Conservation (phyloP, 2,888 invertebrate genomes). For the Temnothorax ravouxi region DNA sequence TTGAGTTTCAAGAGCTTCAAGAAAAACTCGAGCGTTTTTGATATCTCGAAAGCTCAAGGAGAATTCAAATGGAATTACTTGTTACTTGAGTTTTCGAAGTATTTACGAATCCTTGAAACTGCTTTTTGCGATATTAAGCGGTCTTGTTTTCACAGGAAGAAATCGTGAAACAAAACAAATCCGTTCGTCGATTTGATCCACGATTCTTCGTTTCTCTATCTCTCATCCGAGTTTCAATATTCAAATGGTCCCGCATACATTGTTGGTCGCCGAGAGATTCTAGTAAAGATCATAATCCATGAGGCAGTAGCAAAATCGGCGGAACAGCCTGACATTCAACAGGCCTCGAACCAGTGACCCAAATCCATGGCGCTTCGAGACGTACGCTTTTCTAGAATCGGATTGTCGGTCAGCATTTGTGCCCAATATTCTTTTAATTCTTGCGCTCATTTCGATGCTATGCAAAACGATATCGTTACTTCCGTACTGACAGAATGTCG, state of each 20-base stretch:
- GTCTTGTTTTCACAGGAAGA: background rate
- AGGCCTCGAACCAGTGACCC: slow-evolving; percentile 80
- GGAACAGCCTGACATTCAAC: slow-evolving; percentile 74
- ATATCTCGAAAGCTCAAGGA: background rate
- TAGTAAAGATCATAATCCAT: slow-evolving; percentile 40
- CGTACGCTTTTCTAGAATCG: slow-evolving; percentile 67
- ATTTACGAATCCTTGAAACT: slow-evolving; percentile 24
- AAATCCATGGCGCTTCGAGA: slow-evolving; percentile 72
- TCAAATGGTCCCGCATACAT: slow-evolving; percentile 10
- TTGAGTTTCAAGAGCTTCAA: background rate
- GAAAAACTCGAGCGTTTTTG: background rate
- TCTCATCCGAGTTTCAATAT: slow-evolving; percentile 1
- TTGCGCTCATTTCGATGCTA: slow-evolving; percentile 17
- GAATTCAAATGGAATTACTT: background rate
- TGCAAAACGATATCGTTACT: background rate
- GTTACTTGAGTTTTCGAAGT: slow-evolving; percentile 4
- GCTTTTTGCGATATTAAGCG: background rate
- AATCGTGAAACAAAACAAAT: slow-evolving; percentile 33
- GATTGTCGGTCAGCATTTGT: slow-evolving; percentile 44
- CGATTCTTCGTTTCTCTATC: background rate
- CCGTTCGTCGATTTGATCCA: slow-evolving; percentile 23
- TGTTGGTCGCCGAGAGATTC: slow-evolving; percentile 4
- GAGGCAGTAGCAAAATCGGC: slow-evolving; percentile 32
- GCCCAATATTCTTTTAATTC: slow-evolving; percentile 25
- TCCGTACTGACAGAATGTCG: background rate